Conservation (phyloP, 1,140 invertebrate species). For the Pseudomyrmex dendroicus region DNA sequence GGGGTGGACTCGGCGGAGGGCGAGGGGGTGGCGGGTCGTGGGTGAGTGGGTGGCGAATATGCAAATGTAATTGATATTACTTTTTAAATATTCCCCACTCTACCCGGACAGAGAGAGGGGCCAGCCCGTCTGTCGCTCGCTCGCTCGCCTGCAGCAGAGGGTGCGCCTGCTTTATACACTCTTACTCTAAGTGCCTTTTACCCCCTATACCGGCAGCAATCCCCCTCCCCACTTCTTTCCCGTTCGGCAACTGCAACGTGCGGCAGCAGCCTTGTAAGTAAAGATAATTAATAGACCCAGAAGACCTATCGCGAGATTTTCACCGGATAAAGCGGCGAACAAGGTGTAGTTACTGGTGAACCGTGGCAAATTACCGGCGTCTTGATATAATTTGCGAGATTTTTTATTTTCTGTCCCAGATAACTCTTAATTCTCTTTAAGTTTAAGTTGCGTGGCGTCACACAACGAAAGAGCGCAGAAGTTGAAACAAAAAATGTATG, state of each 20-base stretch:
- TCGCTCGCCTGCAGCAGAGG: conserved; percentile 73
- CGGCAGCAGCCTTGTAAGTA: conserved; percentile 62
- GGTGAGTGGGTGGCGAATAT: conserved; percentile 83
- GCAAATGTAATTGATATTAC: conserved; percentile 86
- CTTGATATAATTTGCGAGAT: conserved; percentile 53
- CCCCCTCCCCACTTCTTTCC: conserved; percentile 36
- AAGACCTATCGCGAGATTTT: conserved; percentile 76
- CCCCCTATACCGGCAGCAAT: conserved; percentile 63
- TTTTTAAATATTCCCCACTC: conserved; percentile 85
- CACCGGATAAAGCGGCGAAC: conserved; percentile 73
- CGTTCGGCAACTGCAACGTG: conserved; percentile 32
- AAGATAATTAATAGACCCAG: conserved; percentile 83
- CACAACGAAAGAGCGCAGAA: not conserved
- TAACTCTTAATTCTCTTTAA: conserved; percentile 11
- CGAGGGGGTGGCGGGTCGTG: conserved; percentile 71
- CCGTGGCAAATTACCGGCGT: conserved; percentile 78
- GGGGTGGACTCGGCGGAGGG: conserved; percentile 50
- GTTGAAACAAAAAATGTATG: not conserved
- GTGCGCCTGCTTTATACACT: conserved; percentile 79
- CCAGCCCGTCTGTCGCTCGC: conserved; percentile 78
- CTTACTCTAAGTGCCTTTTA: conserved; percentile 81
- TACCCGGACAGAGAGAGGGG: conserved; percentile 59
- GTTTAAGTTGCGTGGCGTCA: not conserved
- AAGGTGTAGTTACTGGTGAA: conserved; percentile 74
- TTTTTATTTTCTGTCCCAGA: conserved; percentile 17